phyloP scores from a whole-genome alignment of 1,140 invertebrate species.

The Arctopsyche grandis region DNA sequence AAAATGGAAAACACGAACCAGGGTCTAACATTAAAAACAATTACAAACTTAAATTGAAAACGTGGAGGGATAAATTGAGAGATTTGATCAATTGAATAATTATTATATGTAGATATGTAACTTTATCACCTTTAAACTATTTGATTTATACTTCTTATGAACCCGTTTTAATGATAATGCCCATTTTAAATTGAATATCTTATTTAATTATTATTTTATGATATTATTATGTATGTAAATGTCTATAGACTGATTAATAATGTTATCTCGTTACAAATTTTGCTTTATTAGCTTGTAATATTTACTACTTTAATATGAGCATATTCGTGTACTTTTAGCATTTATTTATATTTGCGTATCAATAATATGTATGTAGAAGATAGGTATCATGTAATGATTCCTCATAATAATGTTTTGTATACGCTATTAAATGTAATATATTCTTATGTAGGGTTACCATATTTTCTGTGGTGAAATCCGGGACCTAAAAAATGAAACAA shows the following conservation, averaged over 20 bases:
- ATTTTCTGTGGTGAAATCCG: no score
- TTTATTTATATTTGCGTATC: no score
- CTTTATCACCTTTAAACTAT: background rate
- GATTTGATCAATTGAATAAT: slow-evolving; percentile 59
- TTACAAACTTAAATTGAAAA: slow-evolving; percentile 61
- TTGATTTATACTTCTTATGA: background rate
- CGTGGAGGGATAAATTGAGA: slow-evolving; percentile 62
- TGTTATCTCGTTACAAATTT: background rate
- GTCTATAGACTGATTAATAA: slow-evolving; percentile 14
- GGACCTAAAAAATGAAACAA: no score
- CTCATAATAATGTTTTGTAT: no score
- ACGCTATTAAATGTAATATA: no score
- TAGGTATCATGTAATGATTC: no score
- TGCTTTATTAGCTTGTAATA: no score
- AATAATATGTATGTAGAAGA: no score
- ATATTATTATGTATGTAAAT: background rate
- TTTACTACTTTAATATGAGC: no score
- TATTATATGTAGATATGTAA: background rate
- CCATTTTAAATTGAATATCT: background rate
- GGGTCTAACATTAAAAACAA: slow-evolving; percentile 55
- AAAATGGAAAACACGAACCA: slow-evolving; percentile 41
- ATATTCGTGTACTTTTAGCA: no score
- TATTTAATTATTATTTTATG: background rate
- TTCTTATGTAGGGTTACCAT: no score
- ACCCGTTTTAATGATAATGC: no score